Conservation (phyloP, 2,797 vertebrate genomes). For the Sebastes hopkinsi region DNA sequence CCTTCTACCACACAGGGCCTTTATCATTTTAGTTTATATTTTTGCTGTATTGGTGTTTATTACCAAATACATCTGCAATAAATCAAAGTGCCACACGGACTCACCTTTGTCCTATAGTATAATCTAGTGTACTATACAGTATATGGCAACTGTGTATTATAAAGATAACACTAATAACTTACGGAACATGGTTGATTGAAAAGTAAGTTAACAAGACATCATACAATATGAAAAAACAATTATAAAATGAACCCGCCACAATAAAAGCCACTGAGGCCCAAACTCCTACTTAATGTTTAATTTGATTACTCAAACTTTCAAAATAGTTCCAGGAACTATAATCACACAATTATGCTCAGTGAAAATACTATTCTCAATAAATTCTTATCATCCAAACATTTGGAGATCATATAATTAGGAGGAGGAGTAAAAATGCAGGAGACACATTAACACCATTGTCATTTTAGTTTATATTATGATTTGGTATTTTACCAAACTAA, state of each 20-base stretch:
- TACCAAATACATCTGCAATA: not conserved
- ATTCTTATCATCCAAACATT: constrained; percentile 2
- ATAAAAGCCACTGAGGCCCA: not conserved
- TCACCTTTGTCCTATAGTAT: not conserved
- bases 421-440: too few relatives aligned
- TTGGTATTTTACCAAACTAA: not conserved
- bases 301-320: not conserved
- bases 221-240: not conserved
- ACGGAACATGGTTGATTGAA: not conserved
- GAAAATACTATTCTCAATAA: not conserved
- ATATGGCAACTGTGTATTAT: not conserved
- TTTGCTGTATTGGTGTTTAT: not conserved
- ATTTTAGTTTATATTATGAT: not conserved
- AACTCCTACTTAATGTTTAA: not conserved
- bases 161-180: not conserved
- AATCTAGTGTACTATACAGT: not conserved
- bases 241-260: not conserved
- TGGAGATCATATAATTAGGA: not conserved
- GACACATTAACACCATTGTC: not conserved
- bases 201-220: not conserved
- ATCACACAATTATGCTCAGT: not conserved
- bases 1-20: too few relatives aligned
- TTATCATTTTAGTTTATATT: not conserved
- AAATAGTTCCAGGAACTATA: not conserved
- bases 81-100: not conserved